Evolutionary conservation across 2,797 vertebrate species (phyloP).

Genomic region (Etheostoma nigrum): DNA sequence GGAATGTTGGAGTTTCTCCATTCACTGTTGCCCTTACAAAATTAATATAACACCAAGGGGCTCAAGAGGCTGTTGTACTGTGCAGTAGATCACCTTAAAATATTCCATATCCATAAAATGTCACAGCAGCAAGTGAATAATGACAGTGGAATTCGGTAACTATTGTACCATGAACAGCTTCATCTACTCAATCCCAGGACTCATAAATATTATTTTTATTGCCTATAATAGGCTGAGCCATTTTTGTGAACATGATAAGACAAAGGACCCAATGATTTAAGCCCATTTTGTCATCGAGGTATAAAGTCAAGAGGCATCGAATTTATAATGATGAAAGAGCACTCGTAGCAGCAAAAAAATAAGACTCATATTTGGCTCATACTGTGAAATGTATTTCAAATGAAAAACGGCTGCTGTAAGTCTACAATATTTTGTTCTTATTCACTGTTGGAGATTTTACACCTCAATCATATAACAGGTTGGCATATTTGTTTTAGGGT

Average conservation of each 20-base stretch:
- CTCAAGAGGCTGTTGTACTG: constrained; percentile 10
- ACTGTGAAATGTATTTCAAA: background rate
- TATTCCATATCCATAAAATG: constrained; percentile 46
- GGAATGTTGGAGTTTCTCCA: background rate
- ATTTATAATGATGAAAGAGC: constrained; percentile 17
- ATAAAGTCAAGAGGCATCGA: constrained; percentile 13
- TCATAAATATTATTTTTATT: constrained; percentile 42
- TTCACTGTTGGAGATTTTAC: background rate
- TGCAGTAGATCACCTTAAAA: constrained; percentile 43
- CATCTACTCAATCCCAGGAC: constrained; percentile 9
- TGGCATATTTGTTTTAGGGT: background rate
- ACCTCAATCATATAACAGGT: background rate
- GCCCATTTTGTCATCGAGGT: constrained; percentile 12
- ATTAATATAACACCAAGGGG: constrained; percentile 4
- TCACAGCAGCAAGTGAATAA: constrained; percentile 41
- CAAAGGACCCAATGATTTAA: constrained; percentile 34
- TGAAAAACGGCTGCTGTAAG: background rate
- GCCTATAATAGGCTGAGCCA: background rate
- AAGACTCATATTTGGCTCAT: background rate
- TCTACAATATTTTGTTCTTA: background rate
- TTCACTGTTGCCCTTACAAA: background rate
- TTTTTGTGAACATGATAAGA: constrained; percentile 18
- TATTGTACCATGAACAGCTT: constrained; percentile 31
- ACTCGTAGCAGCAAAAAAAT: background rate
- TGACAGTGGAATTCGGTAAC: constrained; percentile 14